Conservation (phyloP, 2,888 invertebrate genomes). For the Eueremaeus valkanovi region DNA sequence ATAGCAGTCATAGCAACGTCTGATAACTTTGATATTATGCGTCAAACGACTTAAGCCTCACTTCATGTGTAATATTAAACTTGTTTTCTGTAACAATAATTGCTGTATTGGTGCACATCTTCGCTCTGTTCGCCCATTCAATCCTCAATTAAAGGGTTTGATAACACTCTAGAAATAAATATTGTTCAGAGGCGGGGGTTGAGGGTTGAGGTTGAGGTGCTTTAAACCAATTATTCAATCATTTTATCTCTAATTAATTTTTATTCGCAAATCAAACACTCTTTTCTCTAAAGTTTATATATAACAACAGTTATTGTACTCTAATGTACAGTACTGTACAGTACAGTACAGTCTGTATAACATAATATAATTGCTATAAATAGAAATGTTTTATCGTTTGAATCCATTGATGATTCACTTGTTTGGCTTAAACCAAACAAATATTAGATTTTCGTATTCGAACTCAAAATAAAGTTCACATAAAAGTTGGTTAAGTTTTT, state of each 20-base stretch:
- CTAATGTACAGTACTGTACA: no score
- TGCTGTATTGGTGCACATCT: background rate
- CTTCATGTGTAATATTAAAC: constrained; percentile 17
- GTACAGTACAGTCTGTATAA: no score
- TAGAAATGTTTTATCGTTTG: background rate
- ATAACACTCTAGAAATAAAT: constrained; percentile 5
- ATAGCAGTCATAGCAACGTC: constrained; percentile 29
- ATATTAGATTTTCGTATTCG: background rate
- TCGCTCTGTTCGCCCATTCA: background rate
- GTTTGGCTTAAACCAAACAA: background rate
- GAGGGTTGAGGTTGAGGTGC: background rate
- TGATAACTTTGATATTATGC: constrained; percentile 15
- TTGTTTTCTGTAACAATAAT: constrained; percentile 30
- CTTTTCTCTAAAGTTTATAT: no score
- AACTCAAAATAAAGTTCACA: no score
- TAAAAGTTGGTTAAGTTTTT: no score
- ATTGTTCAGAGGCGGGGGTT: background rate
- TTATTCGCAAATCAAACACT: no score
- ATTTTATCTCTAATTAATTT: no score
- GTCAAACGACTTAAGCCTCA: background rate
- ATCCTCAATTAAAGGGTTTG: background rate
- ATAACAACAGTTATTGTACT: no score
- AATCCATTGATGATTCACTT: background rate
- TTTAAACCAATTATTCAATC: constrained; percentile 2
- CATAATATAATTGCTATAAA: no score